Conservation (phyloP, 2,888 invertebrate species). For the Luperina nickerlii region DNA sequence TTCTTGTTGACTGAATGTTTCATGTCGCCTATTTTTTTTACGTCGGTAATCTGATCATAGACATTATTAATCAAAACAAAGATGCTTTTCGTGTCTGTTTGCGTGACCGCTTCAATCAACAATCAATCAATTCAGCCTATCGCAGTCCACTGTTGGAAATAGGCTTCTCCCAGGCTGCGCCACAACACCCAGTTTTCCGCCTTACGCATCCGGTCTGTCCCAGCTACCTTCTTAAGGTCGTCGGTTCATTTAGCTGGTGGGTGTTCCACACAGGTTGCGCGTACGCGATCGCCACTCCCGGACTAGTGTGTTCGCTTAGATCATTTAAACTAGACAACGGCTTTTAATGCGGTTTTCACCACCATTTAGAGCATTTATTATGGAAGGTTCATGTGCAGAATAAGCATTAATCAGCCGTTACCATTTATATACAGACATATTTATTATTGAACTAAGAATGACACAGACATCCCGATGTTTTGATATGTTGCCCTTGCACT, state of each 20-base stretch:
- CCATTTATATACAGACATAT: background rate
- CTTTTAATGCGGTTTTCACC: background rate
- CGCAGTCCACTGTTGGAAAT: background rate
- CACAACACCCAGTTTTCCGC: background rate
- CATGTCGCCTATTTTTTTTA: background rate
- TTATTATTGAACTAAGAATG: background rate
- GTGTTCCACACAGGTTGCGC: too few species aligned
- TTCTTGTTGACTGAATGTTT: conserved; percentile 1
- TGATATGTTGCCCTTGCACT: background rate
- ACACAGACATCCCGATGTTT: background rate
- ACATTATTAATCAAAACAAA: background rate
- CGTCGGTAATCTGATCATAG: background rate
- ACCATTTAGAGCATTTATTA: background rate
- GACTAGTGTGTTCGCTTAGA: background rate
- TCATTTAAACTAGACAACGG: background rate
- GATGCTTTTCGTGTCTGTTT: background rate
- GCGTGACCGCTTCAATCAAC: background rate
- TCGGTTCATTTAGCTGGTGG: background rate
- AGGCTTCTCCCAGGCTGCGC: too few species aligned
- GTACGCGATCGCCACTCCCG: background rate
- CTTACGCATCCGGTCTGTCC: background rate
- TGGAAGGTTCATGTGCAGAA: background rate
- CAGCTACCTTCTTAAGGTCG: background rate
- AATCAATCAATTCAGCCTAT: background rate
- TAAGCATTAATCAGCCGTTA: background rate